Base-by-base conservation (phyloP, 2,797 vertebrate species). In the Enoplosus armatus region DNA sequence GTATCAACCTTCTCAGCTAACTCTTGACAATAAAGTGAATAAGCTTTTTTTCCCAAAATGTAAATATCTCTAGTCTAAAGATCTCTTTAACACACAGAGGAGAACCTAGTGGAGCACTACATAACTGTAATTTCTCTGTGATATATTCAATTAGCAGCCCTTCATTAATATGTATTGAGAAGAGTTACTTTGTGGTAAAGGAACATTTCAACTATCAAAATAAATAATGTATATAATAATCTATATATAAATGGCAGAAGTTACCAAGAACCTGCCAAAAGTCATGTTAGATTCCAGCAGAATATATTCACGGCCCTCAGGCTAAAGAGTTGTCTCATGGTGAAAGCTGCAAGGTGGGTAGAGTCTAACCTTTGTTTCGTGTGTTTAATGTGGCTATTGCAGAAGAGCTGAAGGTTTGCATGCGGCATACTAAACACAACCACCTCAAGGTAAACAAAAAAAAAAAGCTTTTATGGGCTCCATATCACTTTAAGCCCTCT, bases 351-450 rank as follows among this genome's bases (percentile, higher is more conserved):
- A 62, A 72, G 64, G 20, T 60, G 35, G 29, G 35, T 27, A n/a
- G 41, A 63, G 71, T 63, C 45, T 54, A 55, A 70, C 72, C 62
- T 79, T 68, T 27, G 22, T 67, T 73, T 48, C 15, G 6, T 72
- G 22, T 48, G 41, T 80, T 73, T 79, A 82, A 80, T 72, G 61
- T 62, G 29, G 26, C 35, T 31, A 15, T n/a, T 35, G 59, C 55
- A 71, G 71, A 43, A 33, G 27, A 60, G 60, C 59, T 60, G 35
- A 67, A 67, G 64, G 62, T 67, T 81, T 75, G 51, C 22, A 62
- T 60, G 50, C 31, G 5, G 77, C 70, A 82, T 85, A 80, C 77
- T 69, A 76, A 89, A 76, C 61, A 51, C 48, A 72, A 51, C 6
- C 61, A 64, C 45, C 69, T 72, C 16, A 3, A 82, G 81, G 77